Conservation (phyloP, 2,888 invertebrate genomes). For the Nymphalis c-album region DNA sequence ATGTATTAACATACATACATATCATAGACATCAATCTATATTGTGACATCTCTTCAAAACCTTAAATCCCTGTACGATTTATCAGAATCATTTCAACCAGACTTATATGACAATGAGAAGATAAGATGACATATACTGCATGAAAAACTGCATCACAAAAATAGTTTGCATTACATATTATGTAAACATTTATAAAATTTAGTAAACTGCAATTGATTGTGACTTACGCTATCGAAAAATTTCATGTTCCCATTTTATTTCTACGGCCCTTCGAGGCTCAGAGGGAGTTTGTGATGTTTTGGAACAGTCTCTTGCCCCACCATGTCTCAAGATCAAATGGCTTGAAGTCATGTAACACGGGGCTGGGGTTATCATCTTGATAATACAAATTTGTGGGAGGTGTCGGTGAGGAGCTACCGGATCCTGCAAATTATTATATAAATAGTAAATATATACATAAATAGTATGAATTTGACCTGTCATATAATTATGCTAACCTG, state of each 20-base stretch:
- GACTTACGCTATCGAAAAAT: constrained; percentile 70
- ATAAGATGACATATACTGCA: constrained; percentile 12
- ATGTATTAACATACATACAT: not conserved
- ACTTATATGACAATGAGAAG: constrained; percentile 32
- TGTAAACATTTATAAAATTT: constrained; percentile 53
- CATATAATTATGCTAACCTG: no score
- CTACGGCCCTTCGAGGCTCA: constrained; percentile 53
- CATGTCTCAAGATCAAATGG: constrained; percentile 95
- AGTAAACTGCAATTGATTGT: constrained; percentile 79
- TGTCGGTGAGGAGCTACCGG: constrained; percentile 69
- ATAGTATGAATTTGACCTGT: no score
- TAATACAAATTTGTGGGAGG: constrained; percentile 83
- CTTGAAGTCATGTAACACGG: constrained; percentile 88
- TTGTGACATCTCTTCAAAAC: constrained; percentile 3
- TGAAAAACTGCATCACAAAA: constrained; percentile 36
- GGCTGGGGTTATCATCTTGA: constrained; percentile 87
- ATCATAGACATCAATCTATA: not conserved
- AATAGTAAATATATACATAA: not conserved
- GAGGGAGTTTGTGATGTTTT: constrained; percentile 91
- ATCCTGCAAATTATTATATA: constrained; percentile 50
- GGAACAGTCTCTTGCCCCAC: constrained; percentile 93
- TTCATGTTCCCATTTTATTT: constrained; percentile 50
- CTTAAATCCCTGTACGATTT: constrained; percentile 18
- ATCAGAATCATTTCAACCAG: constrained; percentile 2
- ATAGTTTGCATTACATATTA: constrained; percentile 24